A percentile compares a stretch with the other conserved stretches of the same genome.
Conservation (phyloP, 1,140 invertebrate species). For the Orchestia grillus region DNA sequence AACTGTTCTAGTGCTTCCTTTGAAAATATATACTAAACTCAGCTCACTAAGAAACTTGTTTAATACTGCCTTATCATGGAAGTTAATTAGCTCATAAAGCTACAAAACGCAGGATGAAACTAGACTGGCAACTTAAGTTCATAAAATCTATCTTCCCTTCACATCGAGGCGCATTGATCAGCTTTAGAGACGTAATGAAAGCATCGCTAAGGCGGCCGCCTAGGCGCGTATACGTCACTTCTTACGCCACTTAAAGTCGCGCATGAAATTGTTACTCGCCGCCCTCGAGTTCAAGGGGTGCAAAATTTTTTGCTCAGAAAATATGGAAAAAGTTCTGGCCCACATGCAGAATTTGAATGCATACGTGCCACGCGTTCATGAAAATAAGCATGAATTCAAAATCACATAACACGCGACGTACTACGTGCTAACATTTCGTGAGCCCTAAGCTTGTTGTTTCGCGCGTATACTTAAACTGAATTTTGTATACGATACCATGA, state of each 20-base stretch:
- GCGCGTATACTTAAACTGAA: not conserved
- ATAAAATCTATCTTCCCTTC: not conserved
- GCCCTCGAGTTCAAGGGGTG: not conserved
- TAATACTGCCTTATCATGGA: not conserved
- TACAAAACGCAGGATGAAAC: not conserved
- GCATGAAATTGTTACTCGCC: not conserved
- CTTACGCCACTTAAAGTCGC: not conserved
- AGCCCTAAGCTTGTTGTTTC: not conserved
- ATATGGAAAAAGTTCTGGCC: not conserved
- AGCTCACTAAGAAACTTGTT: not conserved
- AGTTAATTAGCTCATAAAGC: not conserved
- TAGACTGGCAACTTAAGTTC: not conserved
- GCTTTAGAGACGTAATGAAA: not conserved
- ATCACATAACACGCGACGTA: no score
- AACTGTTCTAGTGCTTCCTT: not conserved
- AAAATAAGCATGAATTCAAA: no score
- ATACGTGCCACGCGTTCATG: no score
- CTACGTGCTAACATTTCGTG: no score
- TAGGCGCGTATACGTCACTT: not conserved
- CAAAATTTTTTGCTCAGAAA: not conserved
- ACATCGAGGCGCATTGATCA: not conserved
- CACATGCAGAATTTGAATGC: not conserved
- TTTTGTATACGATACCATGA: not conserved
- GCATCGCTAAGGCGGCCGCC: not conserved
- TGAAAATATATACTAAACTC: not conserved